Evolutionary conservation across 2,888 invertebrate species (phyloP).

Genomic region (Volucella inflata): DNA sequence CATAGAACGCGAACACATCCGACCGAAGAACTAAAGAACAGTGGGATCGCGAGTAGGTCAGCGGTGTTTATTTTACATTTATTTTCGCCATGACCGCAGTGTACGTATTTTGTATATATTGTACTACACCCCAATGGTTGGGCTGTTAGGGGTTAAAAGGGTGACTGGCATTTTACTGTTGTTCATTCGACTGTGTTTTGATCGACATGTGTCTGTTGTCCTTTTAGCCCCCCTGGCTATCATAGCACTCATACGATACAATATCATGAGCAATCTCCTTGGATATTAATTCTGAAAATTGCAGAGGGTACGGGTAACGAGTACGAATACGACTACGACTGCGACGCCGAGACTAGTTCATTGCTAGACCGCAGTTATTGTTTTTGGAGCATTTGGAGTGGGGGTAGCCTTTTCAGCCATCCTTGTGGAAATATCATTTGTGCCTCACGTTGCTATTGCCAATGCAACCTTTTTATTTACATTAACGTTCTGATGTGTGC

Average conservation of each 20-base stretch:
- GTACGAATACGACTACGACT: not conserved
- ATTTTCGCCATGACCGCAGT: constrained; percentile 36
- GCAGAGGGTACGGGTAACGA: not conserved
- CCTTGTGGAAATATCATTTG: not conserved
- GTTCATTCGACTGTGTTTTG: constrained; percentile 57
- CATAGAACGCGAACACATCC: not conserved
- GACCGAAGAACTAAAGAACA: not conserved
- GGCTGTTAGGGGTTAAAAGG: not conserved
- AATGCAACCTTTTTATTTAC: constrained; percentile 12
- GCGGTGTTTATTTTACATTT: constrained; percentile 59
- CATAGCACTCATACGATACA: not conserved
- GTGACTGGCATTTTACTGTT: constrained; percentile 36
- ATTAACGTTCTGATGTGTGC: constrained; percentile 21
- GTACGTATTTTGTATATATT: too few species aligned
- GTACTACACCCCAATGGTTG: not conserved
- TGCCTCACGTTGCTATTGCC: constrained; percentile 2
- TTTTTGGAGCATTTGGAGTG: constrained; percentile 7
- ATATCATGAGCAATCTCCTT: constrained; percentile 29
- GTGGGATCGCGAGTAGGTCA: constrained; percentile 48
- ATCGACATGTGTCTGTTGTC: constrained; percentile 27
- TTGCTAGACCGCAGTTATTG: constrained; percentile 35
- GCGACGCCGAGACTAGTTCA: not conserved
- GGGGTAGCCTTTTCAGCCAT: constrained; percentile 2
- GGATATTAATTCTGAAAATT: constrained; percentile 59
- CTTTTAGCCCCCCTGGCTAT: not conserved